phyloP scores from a whole-genome alignment of 1,140 invertebrate species.

The Monomorium pharaonis region DNA sequence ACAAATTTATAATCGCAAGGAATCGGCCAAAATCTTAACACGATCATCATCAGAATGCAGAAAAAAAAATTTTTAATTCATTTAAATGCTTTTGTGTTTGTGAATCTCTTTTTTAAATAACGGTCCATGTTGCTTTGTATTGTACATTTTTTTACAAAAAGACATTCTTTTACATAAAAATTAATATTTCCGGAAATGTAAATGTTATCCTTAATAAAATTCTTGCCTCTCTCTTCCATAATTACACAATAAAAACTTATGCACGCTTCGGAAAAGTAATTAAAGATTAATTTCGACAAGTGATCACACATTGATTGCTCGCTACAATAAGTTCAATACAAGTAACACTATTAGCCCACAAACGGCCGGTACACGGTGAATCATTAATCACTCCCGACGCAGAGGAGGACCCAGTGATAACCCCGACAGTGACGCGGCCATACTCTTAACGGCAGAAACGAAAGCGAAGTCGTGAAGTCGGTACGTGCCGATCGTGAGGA shows the following conservation, averaged over 20 bases:
- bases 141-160: neutral
- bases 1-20: slow-evolving; percentile 50
- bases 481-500: slow-evolving; percentile 59
- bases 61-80: neutral
- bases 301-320: slow-evolving; percentile 7
- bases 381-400: slow-evolving; percentile 46
- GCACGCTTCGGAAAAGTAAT: neutral
- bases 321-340: slow-evolving; percentile 43
- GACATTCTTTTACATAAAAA: neutral
- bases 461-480: slow-evolving; percentile 55
- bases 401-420: slow-evolving; percentile 41
- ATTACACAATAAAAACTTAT: neutral
- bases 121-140: neutral
- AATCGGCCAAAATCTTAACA: slow-evolving; percentile 31
- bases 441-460: slow-evolving; percentile 57
- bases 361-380: slow-evolving; percentile 23
- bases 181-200: neutral
- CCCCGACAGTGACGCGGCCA: slow-evolving; percentile 45
- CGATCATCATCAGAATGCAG: neutral
- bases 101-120: neutral
- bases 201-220: neutral
- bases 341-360: slow-evolving; percentile 27
- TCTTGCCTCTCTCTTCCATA: neutral
- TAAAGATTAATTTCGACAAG: slow-evolving; percentile 29
- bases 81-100: neutral